Conservation (phyloP, 2,888 invertebrate genomes). For the Dryomyza anilis region DNA sequence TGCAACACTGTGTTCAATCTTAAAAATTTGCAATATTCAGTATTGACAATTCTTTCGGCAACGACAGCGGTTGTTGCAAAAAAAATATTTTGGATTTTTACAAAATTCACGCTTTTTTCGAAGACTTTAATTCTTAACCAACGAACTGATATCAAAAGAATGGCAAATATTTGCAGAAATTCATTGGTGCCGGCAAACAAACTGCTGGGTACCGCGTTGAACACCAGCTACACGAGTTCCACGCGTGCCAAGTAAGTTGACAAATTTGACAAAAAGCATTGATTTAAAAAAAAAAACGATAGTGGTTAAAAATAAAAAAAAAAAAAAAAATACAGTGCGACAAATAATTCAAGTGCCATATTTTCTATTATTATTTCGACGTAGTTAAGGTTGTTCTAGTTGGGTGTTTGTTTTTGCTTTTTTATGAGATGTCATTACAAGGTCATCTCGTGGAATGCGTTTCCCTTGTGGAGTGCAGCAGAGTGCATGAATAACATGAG, state of each 20-base stretch:
- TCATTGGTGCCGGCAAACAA: slow-evolving; percentile 39
- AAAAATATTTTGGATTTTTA: background rate
- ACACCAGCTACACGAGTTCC: slow-evolving; percentile 31
- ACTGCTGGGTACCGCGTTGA: slow-evolving; percentile 37
- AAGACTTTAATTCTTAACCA: too few relatives aligned
- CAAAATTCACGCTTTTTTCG: too few relatives aligned
- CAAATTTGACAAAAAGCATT: too few relatives aligned
- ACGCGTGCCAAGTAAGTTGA: slow-evolving; percentile 42
- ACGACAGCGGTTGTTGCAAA: background rate
- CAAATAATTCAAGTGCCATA: background rate
- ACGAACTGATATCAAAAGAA: slow-evolving; percentile 26
- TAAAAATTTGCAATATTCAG: background rate
- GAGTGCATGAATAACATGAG: too few relatives aligned
- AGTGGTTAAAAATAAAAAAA: background rate
- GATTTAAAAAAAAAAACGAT: background rate
- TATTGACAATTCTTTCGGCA: background rate
- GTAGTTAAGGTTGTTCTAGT: background rate
- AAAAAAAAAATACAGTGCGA: background rate
- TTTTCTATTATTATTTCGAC: slow-evolving; percentile 13
- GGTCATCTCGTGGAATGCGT: slow-evolving; percentile 35
- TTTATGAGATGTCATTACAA: slow-evolving; percentile 31
- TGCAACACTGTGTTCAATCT: too few relatives aligned
- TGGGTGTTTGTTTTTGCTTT: slow-evolving; percentile 6
- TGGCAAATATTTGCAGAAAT: slow-evolving; percentile 43
- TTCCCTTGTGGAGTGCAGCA: too few relatives aligned